Base-by-base conservation (phyloP, 1,140 invertebrate species). In the Euura lappo region DNA sequence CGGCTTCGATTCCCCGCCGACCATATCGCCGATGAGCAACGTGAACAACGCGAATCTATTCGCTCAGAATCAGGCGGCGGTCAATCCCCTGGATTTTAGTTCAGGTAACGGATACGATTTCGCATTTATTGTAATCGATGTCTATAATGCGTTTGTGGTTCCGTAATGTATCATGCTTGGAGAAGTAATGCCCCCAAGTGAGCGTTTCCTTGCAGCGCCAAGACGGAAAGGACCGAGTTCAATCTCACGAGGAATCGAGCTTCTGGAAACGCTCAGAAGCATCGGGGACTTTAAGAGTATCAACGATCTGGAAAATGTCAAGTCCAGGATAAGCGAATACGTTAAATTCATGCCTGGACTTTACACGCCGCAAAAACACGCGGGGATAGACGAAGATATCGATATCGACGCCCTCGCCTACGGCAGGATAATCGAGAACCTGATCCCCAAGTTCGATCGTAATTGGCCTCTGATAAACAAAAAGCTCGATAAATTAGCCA, bases 341-440 rank as follows among this genome's bases (percentile, higher is more conserved):
- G 64, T 77, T 3, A 67, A 78, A 28, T 81, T 82, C 71, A 85
- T 94, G 42, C 93, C 93, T 1, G 91, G 92, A 0, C 90, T 90
- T 2, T 71, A 91, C 44, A 93, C 92, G 0, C 84, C 90, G 11
- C 91, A 93, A 78, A 92, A 91, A 79, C 83, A 93, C 75, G 64
- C 83, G 68, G 80, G 84, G 75, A 13, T 89, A 70, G 87, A 90
- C 88, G 11, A 71, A 75, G 71, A 79, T 51, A 68, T 72, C n/a
- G 75, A 86, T 68, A 84, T 89, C 72, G 86, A 89, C 44, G 73
- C 79, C 10, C 76, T 79, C 44, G 75, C 83, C 5, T 90, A 90
- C 75, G 79, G 84, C 2, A 77, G 78, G 46, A 77, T 91, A 47
- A 70, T 92, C n/a, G 77, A 86, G 51, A 75, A 76, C 28, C 60